Evolutionary conservation across 2,888 invertebrate genomes (phyloP).

Genomic region (Euplagia quadripunctaria): DNA sequence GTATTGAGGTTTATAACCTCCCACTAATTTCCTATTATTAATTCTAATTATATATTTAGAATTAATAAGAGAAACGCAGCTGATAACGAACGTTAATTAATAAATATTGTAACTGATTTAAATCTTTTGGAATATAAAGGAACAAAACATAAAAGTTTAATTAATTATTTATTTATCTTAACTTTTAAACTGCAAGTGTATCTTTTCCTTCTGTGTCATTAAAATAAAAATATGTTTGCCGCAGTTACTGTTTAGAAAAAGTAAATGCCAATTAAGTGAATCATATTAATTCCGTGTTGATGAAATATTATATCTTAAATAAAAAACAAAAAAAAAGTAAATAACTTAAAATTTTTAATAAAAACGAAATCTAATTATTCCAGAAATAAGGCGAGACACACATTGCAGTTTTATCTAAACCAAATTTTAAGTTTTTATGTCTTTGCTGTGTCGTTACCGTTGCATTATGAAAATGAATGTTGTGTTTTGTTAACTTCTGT

Average conservation of each 20-base stretch:
- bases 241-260: not conserved
- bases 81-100: not conserved
- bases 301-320: constrained; percentile 15
- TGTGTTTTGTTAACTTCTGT: constrained; percentile 54
- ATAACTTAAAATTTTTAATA: constrained; percentile 27
- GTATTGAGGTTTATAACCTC: too few species aligned
- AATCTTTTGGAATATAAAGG: too few species aligned
- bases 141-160: too few species aligned
- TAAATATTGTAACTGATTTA: too few species aligned
- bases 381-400: constrained; percentile 43
- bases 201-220: not conserved
- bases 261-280: not conserved
- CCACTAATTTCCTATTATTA: too few species aligned
- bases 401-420: constrained; percentile 51
- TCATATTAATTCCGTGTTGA: constrained; percentile 25
- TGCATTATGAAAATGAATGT: constrained; percentile 62
- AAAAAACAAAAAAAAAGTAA: constrained; percentile 13
- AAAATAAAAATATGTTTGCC: not conserved
- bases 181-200: too few species aligned
- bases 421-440: constrained; percentile 71
- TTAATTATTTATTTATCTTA: too few species aligned
- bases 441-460: constrained; percentile 60
- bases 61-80: not conserved
- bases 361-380: constrained; percentile 40
- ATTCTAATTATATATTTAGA: too few species aligned